Evolutionary conservation across 2,797 vertebrate species (phyloP).

Genomic region (Heliangelus exortis): DNA sequence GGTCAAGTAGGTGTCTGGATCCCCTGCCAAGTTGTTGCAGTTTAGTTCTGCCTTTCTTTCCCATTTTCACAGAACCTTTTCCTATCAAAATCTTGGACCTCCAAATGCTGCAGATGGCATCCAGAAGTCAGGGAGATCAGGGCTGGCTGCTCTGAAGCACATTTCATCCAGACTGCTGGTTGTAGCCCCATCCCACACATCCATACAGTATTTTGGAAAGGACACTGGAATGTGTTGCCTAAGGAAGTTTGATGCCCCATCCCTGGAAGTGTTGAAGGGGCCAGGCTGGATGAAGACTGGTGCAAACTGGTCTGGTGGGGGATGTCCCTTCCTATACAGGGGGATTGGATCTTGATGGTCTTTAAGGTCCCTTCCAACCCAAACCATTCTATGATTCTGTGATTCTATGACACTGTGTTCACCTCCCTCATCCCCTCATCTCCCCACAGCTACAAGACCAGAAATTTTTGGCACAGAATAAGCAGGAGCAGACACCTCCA

Average conservation of each 20-base stretch:
- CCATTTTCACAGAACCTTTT: not conserved
- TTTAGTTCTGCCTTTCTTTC: not conserved
- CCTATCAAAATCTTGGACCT: not conserved
- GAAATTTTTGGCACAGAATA: not conserved
- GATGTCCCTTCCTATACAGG: too few species aligned
- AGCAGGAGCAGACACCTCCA: not conserved
- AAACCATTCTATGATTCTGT: too few species aligned
- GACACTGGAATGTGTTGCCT: too few species aligned
- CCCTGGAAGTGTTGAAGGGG: too few species aligned
- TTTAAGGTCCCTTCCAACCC: too few species aligned
- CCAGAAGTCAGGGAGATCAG: not conserved
- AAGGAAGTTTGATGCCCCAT: too few species aligned
- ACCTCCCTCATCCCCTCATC: too few species aligned
- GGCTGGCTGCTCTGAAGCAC: not conserved
- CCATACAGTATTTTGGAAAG: not conserved
- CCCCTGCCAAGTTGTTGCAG: not conserved
- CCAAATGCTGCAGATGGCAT: not conserved
- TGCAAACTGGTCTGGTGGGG: too few species aligned
- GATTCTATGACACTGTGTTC: not conserved
- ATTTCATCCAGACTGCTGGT: not conserved
- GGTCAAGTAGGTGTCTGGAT: not conserved
- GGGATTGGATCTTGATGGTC: too few species aligned
- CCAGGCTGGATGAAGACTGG: too few species aligned
- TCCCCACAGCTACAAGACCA: not conserved
- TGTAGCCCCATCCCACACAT: accelerated